Evolutionary conservation across 2,797 vertebrate species (phyloP).

Genomic region (Sparus aurata): DNA sequence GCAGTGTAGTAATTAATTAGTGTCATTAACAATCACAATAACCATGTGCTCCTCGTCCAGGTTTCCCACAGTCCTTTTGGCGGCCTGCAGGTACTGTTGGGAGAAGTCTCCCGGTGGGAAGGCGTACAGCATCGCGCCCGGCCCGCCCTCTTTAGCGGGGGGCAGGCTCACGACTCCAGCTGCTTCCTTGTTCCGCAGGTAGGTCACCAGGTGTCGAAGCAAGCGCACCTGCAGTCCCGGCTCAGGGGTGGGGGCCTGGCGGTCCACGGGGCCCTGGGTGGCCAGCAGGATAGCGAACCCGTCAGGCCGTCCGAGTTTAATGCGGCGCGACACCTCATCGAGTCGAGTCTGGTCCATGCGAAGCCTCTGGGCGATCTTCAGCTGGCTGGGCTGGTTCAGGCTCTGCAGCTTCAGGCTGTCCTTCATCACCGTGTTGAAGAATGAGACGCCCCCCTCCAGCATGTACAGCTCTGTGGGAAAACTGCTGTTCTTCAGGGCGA

Average conservation of each 20-base stretch:
- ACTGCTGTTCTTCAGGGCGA: constrained; percentile 98
- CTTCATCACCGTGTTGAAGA: constrained; percentile 90
- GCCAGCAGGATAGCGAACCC: constrained; percentile 95
- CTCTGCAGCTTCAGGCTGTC: constrained; percentile 82
- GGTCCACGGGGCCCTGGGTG: constrained; percentile 89
- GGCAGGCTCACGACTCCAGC: constrained; percentile 98
- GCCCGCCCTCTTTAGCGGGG: constrained; percentile 90
- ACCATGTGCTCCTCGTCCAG: constrained; percentile 98
- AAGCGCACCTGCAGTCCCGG: constrained; percentile 94
- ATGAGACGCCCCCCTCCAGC: constrained; percentile 93
- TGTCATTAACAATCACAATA: constrained; percentile 95
- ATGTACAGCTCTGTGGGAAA: constrained; percentile 97
- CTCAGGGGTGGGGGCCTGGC: constrained; percentile 87
- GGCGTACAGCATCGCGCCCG: constrained; percentile 96
- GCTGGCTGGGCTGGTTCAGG: constrained; percentile 88
- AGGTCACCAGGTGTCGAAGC: constrained; percentile 98
- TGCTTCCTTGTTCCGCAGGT: constrained; percentile 99
- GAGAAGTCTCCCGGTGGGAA: constrained; percentile 98
- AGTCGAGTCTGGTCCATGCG: constrained; percentile 97
- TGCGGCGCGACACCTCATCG: constrained; percentile 95
- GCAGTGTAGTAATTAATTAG: constrained; percentile 70
- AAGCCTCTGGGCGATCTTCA: constrained; percentile 98
- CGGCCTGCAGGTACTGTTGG: constrained; percentile 95
- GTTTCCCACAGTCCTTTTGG: constrained; percentile 93
- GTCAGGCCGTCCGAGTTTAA: constrained; percentile 93